A percentile compares a stretch with the other conserved stretches of the same genome.
Evolutionary conservation across 2,797 vertebrate genomes (phyloP).

Genomic region (Sebastes glaucus): DNA sequence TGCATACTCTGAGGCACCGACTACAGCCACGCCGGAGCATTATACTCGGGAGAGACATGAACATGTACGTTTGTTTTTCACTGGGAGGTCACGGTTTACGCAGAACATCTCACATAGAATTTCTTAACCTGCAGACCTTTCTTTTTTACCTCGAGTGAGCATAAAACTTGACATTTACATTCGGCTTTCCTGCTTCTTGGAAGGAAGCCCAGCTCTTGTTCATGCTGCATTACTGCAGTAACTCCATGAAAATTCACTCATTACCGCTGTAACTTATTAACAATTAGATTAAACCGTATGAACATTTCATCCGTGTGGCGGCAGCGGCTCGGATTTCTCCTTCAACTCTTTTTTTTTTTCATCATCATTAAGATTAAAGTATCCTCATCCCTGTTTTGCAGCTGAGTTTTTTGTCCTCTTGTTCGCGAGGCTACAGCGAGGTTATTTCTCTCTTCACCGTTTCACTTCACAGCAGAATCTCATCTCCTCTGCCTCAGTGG

Average conservation of each 20-base stretch:
- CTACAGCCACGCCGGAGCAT: not conserved
- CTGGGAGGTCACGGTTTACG: conserved; percentile 29
- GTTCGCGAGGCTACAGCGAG: conserved; percentile 29
- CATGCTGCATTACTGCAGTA: conserved; percentile 44
- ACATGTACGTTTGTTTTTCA: not conserved
- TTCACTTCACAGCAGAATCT: conserved; percentile 67
- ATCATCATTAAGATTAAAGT: conserved; percentile 40
- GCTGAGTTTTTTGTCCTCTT: conserved; percentile 17
- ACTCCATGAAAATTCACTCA: conserved; percentile 30
- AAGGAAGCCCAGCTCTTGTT: conserved; percentile 37
- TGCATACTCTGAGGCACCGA: not conserved
- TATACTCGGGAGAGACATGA: not conserved
- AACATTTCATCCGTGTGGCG: conserved; percentile 9
- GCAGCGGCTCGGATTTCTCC: not conserved
- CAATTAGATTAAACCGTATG: conserved; percentile 31
- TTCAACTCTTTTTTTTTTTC: not conserved
- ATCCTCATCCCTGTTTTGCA: conserved; percentile 29
- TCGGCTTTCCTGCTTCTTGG: conserved; percentile 30
- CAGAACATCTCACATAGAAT: conserved; percentile 21
- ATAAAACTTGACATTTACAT: conserved; percentile 66
- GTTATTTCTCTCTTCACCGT: conserved; percentile 51
- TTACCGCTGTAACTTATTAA: conserved; percentile 37
- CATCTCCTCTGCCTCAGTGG: conserved; percentile 66
- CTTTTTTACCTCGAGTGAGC: conserved; percentile 38
- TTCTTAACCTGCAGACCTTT: conserved; percentile 49